phyloP scores from a whole-genome alignment of 2,888 invertebrate genomes.

The Syrista parreyssii region DNA sequence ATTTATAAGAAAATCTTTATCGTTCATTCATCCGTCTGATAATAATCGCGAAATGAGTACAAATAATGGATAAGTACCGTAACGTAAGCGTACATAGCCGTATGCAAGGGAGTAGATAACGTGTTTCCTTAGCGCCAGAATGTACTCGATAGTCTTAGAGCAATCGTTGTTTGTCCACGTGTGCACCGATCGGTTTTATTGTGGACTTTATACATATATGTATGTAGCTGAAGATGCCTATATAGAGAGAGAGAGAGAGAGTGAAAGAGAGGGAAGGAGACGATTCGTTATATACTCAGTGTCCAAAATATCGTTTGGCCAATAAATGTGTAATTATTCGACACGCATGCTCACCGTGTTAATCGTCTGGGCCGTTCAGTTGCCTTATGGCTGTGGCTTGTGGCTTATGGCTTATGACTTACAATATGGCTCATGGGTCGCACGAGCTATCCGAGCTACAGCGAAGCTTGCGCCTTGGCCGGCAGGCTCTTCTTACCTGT shows the following conservation, averaged over 20 bases:
- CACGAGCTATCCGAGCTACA: background rate
- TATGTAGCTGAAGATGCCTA: background rate
- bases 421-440: conserved; percentile 28
- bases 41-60: background rate
- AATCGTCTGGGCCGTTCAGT: conserved; percentile 38
- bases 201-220: background rate
- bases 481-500: conserved; percentile 4
- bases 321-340: conserved; percentile 52
- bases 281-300: background rate
- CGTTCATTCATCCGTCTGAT: background rate
- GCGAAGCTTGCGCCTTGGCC: background rate
- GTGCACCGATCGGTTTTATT: background rate
- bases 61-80: background rate
- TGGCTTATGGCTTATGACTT: conserved; percentile 29
- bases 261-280: background rate
- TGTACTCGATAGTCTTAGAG: background rate
- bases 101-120: background rate
- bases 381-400: conserved; percentile 23
- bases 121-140: background rate
- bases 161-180: background rate
- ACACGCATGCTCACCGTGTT: conserved; percentile 50
- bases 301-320: background rate
- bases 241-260: no score
- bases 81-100: background rate
- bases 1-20: background rate